phyloP scores from a whole-genome alignment of 1,140 invertebrate species.

The Bombus soroeensis region DNA sequence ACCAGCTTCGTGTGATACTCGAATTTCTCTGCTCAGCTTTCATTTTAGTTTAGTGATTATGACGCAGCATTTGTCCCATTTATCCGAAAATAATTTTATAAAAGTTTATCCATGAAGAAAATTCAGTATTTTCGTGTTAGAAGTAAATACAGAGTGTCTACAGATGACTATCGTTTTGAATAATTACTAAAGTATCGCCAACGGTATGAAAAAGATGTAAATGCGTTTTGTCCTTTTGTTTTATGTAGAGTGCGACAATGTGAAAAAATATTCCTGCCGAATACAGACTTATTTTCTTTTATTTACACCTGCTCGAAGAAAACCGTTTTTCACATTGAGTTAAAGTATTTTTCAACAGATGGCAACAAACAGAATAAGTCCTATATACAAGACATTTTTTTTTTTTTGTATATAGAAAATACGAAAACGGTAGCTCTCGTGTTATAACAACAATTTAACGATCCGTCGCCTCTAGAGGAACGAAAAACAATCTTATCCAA shows the following conservation, averaged over 20 bases:
- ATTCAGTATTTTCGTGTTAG: background rate
- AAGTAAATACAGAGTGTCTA: too few relatives aligned
- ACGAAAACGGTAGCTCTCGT: background rate
- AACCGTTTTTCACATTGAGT: too few relatives aligned
- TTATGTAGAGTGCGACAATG: too few relatives aligned
- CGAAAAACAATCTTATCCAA: conserved; percentile 30
- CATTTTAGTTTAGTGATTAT: background rate
- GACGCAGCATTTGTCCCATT: background rate
- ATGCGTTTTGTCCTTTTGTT: too few relatives aligned
- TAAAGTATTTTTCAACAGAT: too few relatives aligned
- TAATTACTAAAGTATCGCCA: too few relatives aligned
- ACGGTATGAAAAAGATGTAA: too few relatives aligned
- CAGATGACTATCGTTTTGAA: too few relatives aligned
- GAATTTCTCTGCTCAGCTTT: background rate
- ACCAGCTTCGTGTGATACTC: background rate
- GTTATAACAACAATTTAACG: conserved; percentile 11
- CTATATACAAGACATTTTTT: background rate
- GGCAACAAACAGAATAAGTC: too few relatives aligned
- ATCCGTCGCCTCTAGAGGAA: background rate
- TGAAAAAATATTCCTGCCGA: too few relatives aligned
- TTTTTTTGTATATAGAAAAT: background rate
- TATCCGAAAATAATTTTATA: background rate
- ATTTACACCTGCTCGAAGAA: too few relatives aligned
- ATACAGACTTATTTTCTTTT: too few relatives aligned
- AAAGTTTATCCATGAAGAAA: background rate